Evolutionary conservation across 2,113 vertebrate genomes (phyloP).

Genomic region (Channa argus): DNA sequence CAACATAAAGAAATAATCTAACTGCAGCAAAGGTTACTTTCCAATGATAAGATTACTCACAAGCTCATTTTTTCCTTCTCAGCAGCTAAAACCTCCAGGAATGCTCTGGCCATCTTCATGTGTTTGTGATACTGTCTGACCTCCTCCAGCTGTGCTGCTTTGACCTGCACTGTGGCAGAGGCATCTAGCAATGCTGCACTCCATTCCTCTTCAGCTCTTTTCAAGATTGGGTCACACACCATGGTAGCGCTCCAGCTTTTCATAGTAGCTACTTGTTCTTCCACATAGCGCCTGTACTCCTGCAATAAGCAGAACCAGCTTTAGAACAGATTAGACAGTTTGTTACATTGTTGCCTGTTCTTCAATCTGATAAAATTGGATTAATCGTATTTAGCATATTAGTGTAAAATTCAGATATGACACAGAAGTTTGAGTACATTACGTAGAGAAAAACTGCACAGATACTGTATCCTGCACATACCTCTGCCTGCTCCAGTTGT

Average conservation of each 20-base stretch:
- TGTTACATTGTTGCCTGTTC: not conserved
- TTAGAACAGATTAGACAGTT: not conserved
- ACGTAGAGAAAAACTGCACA: too few relatives aligned
- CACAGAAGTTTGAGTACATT: not conserved
- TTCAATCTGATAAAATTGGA: not conserved
- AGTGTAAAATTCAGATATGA: too few relatives aligned
- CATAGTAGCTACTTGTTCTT: slow-evolving; percentile 64
- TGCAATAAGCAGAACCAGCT: slow-evolving; percentile 30
- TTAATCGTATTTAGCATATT: too few relatives aligned
- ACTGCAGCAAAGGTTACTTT: not conserved
- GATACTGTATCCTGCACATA: slow-evolving; percentile 44
- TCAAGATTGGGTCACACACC: slow-evolving; percentile 12
- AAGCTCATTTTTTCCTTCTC: slow-evolving; percentile 85
- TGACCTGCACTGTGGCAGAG: slow-evolving; percentile 82
- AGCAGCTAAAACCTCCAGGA: slow-evolving; percentile 78
- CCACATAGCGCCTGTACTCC: slow-evolving; percentile 60
- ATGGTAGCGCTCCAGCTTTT: slow-evolving; percentile 2
- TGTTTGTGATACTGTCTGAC: slow-evolving; percentile 85
- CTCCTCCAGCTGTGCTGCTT: slow-evolving; percentile 83
- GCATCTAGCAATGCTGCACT: slow-evolving; percentile 84
- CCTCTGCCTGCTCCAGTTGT: slow-evolving; percentile 91
- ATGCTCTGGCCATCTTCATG: slow-evolving; percentile 72
- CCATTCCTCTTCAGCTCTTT: slow-evolving; percentile 60
- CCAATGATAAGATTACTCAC: slow-evolving; percentile 82
- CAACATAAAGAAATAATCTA: too few relatives aligned